These are phyloP conservation scores for Philantomba maxwellii DNA, from an alignment of 2,113 vertebrate species.

Conservation along the genomic window DNA sequence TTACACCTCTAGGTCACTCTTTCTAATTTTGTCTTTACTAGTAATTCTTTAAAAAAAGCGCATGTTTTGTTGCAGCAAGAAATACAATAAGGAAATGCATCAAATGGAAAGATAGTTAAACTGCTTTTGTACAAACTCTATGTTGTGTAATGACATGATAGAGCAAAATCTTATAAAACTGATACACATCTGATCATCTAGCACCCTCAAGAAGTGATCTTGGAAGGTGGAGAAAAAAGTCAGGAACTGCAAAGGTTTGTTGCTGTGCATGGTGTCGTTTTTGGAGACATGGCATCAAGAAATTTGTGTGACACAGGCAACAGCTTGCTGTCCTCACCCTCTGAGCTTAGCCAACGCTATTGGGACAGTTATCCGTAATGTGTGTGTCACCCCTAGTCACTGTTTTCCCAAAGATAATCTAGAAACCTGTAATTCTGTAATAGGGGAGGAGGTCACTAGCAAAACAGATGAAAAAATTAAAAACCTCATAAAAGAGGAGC, in stretches of 20 bases:
- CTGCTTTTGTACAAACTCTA: background rate
- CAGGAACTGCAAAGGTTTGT: background rate
- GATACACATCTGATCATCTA: background rate
- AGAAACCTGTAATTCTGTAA: background rate
- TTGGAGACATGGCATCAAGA: background rate
- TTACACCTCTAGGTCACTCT: background rate
- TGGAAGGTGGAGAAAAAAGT: background rate
- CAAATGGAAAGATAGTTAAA: constrained; percentile 38
- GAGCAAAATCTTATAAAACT: background rate
- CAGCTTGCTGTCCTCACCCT: background rate
- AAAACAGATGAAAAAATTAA: constrained; percentile 18
- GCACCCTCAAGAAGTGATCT: background rate
- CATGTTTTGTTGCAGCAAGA: constrained; percentile 15
- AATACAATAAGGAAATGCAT: background rate
- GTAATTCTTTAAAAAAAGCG: constrained; percentile 27
- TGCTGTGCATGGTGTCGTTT: background rate
- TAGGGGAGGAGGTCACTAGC: background rate
- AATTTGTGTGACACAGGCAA: background rate
- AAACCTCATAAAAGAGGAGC: background rate
- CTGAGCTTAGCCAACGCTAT: background rate
- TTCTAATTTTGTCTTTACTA: constrained; percentile 29
- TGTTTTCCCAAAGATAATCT: background rate
- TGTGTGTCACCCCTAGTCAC: background rate
- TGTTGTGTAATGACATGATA: background rate
- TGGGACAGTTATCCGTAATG: background rate